Evolutionary conservation across 2,113 vertebrate genomes (phyloP).

Genomic region (Megaptera novaeangliae): DNA sequence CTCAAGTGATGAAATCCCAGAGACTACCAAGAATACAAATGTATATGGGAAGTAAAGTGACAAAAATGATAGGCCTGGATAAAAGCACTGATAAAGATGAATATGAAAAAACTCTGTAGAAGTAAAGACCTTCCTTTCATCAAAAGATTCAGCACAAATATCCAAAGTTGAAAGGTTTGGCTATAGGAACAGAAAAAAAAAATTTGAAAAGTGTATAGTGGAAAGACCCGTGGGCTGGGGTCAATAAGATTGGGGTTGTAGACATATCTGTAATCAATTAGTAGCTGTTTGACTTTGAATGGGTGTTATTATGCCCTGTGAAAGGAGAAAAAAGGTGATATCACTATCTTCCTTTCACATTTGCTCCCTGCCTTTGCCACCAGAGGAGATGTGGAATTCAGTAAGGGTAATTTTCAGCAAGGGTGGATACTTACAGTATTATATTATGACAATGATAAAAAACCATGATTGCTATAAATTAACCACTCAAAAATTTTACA

Average conservation of each 20-base stretch:
- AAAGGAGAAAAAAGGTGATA: neutral
- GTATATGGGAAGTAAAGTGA: neutral
- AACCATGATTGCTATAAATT: neutral
- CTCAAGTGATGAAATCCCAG: neutral
- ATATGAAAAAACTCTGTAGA: neutral
- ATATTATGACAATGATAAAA: neutral
- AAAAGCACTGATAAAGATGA: neutral
- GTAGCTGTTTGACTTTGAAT: neutral
- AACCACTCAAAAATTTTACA: neutral
- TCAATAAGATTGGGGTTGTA: neutral
- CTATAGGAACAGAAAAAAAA: neutral
- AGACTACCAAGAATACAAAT: neutral
- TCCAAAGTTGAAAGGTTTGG: neutral
- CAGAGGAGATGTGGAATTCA: neutral
- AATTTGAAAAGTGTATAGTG: neutral
- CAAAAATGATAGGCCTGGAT: neutral
- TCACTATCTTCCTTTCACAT: neutral
- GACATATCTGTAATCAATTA: neutral
- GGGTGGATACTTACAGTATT: neutral
- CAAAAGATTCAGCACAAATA: neutral
- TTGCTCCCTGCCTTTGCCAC: neutral
- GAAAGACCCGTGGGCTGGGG: neutral
- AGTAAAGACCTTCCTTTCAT: neutral
- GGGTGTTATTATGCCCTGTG: neutral
- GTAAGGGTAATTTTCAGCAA: neutral